phyloP scores from a whole-genome alignment of 2,888 invertebrate species.

The Chrysolina americana region DNA sequence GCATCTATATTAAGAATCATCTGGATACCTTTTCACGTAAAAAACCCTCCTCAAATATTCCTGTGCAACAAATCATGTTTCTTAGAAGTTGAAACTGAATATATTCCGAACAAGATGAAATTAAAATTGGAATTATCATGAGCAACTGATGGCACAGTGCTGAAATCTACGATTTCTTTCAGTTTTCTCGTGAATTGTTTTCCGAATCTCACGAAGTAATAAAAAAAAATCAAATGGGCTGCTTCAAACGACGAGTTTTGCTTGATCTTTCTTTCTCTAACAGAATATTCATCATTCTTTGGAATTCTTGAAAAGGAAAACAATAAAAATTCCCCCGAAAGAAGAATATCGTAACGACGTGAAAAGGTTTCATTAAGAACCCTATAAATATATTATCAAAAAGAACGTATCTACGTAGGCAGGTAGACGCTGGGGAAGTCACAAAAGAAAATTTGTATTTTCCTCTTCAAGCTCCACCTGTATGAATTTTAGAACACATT shows the following conservation, averaged over 20 bases:
- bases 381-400: conserved; percentile 46
- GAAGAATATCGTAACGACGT: conserved; percentile 38
- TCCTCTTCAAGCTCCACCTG: conserved; percentile 38
- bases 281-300: conserved; percentile 31
- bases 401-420: conserved; percentile 39
- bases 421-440: conserved; percentile 23
- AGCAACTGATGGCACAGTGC: too few species aligned
- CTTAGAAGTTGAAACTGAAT: too few species aligned
- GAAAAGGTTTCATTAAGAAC: conserved; percentile 43
- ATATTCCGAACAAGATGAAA: too few species aligned
- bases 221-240: not conserved
- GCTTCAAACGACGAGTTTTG: not conserved
- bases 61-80: too few species aligned
- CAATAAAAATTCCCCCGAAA: conserved; percentile 34
- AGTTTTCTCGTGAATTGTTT: too few species aligned
- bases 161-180: too few species aligned
- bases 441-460: conserved; percentile 42
- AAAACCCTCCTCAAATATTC: too few species aligned
- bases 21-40: too few species aligned
- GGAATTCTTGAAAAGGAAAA: conserved; percentile 23
- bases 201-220: not conserved
- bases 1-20: too few species aligned
- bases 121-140: too few species aligned
- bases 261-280: conserved; percentile 15
- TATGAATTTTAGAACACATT: conserved; percentile 55